phyloP scores from a whole-genome alignment of 1,140 invertebrate genomes.

The Sycophila sp. region DNA sequence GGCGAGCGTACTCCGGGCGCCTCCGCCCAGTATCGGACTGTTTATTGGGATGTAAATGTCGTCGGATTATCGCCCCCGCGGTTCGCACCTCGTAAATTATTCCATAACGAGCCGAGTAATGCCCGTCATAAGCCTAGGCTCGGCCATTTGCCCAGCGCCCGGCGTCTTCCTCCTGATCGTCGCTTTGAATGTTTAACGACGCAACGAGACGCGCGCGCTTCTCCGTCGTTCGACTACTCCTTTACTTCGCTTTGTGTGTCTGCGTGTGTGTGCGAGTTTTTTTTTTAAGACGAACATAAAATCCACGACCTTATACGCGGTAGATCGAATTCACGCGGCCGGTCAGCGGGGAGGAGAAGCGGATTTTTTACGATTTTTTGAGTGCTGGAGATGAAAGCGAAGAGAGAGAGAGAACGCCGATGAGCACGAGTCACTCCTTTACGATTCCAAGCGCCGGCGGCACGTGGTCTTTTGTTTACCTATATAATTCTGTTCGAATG shows the following conservation, averaged over 20 bases:
- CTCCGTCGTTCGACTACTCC: too few species aligned
- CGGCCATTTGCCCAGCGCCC: slow-evolving; percentile 48
- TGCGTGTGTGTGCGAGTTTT: background rate
- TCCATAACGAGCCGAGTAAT: slow-evolving; percentile 65
- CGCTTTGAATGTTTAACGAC: slow-evolving; percentile 52
- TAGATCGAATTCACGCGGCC: slow-evolving; percentile 20
- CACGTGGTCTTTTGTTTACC: slow-evolving; percentile 29
- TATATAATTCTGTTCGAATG: slow-evolving; percentile 28
- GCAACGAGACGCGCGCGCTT: too few species aligned
- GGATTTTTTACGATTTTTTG: slow-evolving; percentile 38
- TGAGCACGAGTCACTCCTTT: background rate
- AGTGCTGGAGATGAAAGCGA: slow-evolving; percentile 6
- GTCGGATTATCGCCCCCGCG: slow-evolving; percentile 66
- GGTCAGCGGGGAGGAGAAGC: background rate
- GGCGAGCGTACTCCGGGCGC: slow-evolving; percentile 44
- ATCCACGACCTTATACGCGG: background rate
- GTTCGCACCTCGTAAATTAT: slow-evolving; percentile 68
- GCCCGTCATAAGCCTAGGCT: slow-evolving; percentile 62
- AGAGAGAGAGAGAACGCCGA: background rate
- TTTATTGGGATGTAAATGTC: slow-evolving; percentile 69
- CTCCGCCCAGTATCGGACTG: slow-evolving; percentile 56
- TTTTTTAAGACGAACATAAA: slow-evolving; percentile 21
- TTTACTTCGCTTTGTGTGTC: too few species aligned
- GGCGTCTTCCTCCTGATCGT: slow-evolving; percentile 42
- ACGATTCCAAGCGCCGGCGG: background rate